Conservation (phyloP, 2,888 invertebrate genomes). For the Hyles lineata region DNA sequence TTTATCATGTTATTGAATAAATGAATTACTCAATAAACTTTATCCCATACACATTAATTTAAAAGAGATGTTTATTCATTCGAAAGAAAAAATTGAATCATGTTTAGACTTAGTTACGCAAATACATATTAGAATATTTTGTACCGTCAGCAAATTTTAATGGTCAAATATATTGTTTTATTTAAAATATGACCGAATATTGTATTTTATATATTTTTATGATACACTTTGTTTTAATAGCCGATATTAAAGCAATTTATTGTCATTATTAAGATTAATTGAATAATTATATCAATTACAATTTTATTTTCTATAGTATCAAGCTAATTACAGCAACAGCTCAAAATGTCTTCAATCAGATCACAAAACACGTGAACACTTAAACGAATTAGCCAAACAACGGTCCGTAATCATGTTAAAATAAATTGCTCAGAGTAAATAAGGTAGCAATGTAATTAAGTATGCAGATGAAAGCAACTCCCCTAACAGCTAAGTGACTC, state of each 20-base stretch:
- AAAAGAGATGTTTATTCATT: background rate
- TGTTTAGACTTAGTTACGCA: too few relatives aligned
- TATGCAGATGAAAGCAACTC: conserved; percentile 32
- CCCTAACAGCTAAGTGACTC: conserved; percentile 29
- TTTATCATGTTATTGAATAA: conserved; percentile 62
- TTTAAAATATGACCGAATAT: too few relatives aligned
- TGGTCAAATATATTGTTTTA: too few relatives aligned
- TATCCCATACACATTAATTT: background rate
- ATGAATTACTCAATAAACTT: conserved; percentile 49
- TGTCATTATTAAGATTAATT: too few relatives aligned
- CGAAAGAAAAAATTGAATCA: background rate
- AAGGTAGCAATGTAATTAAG: conserved; percentile 28
- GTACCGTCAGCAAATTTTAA: too few relatives aligned
- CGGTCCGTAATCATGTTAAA: conserved; percentile 12
- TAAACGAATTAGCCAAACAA: conserved; percentile 10
- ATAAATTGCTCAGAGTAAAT: conserved; percentile 27
- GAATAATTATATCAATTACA: too few relatives aligned
- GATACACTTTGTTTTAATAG: too few relatives aligned
- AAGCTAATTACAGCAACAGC: too few relatives aligned
- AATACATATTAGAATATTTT: too few relatives aligned
- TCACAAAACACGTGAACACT: background rate
- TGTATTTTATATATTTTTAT: too few relatives aligned
- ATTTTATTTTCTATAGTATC: too few relatives aligned
- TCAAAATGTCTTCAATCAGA: background rate
- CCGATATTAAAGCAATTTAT: too few relatives aligned